Percentiles rank a stretch among this genome's conserved stretches.
Evolutionary conservation across 2,888 invertebrate genomes (phyloP).

Genomic region (Carterocephalus palaemon): DNA sequence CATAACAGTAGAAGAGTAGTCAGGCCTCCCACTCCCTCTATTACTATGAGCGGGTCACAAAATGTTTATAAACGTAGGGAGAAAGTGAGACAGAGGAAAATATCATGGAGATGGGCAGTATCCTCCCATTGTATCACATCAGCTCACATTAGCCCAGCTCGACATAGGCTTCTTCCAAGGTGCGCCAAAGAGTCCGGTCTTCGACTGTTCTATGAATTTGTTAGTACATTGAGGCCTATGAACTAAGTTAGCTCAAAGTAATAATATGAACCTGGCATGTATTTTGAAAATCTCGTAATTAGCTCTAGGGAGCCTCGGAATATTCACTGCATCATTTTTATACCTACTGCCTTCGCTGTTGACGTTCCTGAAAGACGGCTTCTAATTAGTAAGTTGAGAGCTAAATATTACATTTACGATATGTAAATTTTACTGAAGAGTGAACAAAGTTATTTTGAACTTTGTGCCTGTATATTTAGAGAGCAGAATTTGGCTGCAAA

Average conservation of each 20-base stretch:
- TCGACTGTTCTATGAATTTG: no score
- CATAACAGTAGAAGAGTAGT: no score
- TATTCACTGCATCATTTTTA: constrained; percentile 24
- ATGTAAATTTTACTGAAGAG: constrained; percentile 68
- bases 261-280: constrained; percentile 8
- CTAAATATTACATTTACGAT: constrained; percentile 78
- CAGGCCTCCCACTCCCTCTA: no score
- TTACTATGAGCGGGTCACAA: no score
- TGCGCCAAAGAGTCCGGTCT: no score
- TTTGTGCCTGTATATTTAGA: constrained; percentile 42
- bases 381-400: constrained; percentile 77
- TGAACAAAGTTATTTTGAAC: constrained; percentile 46
- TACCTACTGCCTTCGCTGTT: constrained; percentile 35
- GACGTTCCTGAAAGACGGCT: constrained; percentile 61
- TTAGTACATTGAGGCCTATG: no score
- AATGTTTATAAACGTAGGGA: no score
- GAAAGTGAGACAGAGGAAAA: no score
- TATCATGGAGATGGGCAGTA: no score
- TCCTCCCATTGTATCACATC: no score
- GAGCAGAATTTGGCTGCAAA: constrained; percentile 38
- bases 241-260: constrained; percentile 18
- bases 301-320: constrained; percentile 7
- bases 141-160: no score
- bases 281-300: constrained; percentile 16
- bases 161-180: no score